Conservation (phyloP, 1,140 invertebrate species). For the Agrilus planipennis region DNA sequence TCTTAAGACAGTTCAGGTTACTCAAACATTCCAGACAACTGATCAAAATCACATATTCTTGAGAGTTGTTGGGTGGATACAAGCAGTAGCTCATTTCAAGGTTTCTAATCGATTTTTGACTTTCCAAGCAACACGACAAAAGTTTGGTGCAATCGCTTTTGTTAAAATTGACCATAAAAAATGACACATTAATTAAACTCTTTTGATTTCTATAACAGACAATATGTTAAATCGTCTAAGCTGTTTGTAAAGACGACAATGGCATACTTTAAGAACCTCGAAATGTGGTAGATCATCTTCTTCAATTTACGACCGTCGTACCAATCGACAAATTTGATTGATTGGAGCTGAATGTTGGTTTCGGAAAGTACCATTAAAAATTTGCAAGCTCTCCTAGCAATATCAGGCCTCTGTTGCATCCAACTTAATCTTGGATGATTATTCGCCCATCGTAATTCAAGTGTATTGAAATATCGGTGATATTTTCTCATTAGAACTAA, state of each 20-base stretch:
- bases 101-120: neutral
- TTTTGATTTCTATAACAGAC: conserved; percentile 1
- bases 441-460: conserved; percentile 2
- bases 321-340: conserved; percentile 3
- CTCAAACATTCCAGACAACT: neutral
- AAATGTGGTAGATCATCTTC: conserved; percentile 1
- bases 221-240: neutral
- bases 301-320: conserved; percentile 1
- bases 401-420: neutral
- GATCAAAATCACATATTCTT: neutral
- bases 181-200: neutral
- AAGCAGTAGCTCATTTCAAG: conserved; percentile 2
- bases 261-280: conserved; percentile 4
- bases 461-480: neutral
- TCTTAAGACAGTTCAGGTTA: neutral
- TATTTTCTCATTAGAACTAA: neutral
- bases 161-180: conserved; percentile 3
- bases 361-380: conserved; percentile 1
- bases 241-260: neutral
- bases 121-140: neutral
- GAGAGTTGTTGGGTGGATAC: neutral
- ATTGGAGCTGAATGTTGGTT: neutral
- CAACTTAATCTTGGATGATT: neutral
- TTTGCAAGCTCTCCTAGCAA: conserved; percentile 1
- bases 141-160: neutral